Evolutionary conservation across 2,888 invertebrate genomes (phyloP), one percentile per base, ranked within the genome.

Genomic region (Cheilosia urbana): DNA sequence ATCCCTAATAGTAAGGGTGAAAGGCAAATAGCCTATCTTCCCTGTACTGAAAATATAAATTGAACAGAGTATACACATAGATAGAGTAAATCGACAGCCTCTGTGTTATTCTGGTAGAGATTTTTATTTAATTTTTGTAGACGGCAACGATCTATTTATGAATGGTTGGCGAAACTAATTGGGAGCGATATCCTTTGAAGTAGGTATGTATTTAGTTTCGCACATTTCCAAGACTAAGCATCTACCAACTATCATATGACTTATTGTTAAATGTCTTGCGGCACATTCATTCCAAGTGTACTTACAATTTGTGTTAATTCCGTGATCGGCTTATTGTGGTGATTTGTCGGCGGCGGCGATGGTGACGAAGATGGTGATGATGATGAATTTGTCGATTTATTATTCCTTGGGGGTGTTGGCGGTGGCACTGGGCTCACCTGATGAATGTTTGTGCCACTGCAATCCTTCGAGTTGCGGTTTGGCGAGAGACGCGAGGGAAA

Each of bases 401-500:
- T 91, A 89, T 92, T 92, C 40, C 94, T 93, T 79, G 95, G 95
- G 79, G 95, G 95, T 51, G 95, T 95, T 91, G 95, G 93, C 42
- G 93, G 92, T 82, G 90, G 92, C 89, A 88, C 78, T 4, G 90
- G 90, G 55, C 90, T 93, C 88, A 91, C 90, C 42, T 94, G 93
- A 89, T 94, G 94, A 88, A 93, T 93, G 90, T 94, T 94, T 78
- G 94, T 93, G 87, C 94, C 94, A 30, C 90, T 94, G 91, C 93
- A 93, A 91, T 96, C 96, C 93, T 96, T 96, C 49, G 95, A 95
- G 73, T 95, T 95, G 90, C 96, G 95, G 92, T 96, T 96, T 17
- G 97, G 96, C 81, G 96, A 96, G 90, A 97, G 94, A 92, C 97
- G 94, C 90, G 97, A 95, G 85, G 97, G 97, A 92, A 97, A 97